Base-by-base conservation (phyloP, 2,113 vertebrate genomes). In the Acinonyx jubatus region DNA sequence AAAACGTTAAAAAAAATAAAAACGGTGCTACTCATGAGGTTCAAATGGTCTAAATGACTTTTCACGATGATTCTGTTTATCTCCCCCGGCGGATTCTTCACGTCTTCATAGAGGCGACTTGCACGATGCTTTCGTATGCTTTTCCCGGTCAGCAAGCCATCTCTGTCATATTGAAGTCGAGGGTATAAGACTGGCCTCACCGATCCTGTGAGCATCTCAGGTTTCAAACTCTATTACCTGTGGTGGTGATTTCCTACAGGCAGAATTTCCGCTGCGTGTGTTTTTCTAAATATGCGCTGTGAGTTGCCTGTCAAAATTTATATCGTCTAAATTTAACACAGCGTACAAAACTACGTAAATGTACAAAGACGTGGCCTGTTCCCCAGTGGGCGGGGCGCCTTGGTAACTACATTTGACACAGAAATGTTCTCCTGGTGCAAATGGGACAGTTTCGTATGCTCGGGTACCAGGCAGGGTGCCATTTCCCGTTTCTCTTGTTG, bases 371-470 rank as follows among this genome's bases (percentile, higher is more conserved):
- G 11, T 0, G 9, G 9, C 36, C 0, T n/a, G 3, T 48, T 45
- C 31, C 27, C 7, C 27, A 2, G 11, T 19, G 52, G 41, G 9
- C 9, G 15, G 27, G 41, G 21, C 1, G 10, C 16, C n/a, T 7
- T 4, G 5, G 6, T 65, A 29, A 18, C 29, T 74, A 8, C 27
- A 3, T 0, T 7, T 66, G 36, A 18, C 33, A 1, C 23, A 82
- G 55, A 68, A 33, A 61, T 5, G 7, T 12, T 29, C 33, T 33
- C 19, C 0, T 16, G 61, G 12, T 13, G 45, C 13, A 8, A 9
- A 7, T 3, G 27, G 16, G 16, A 18, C 0, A 7, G 10, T 38
- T 48, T 23, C 27, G 31, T 38, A 0, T 5, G 2, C 0, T 0
- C 31, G 23, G 12, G 7, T 29, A 31, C 3, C 0, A 0, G 38